phyloP scores from a whole-genome alignment of 2,797 vertebrate genomes.

The Rhynchotus rufescens region DNA sequence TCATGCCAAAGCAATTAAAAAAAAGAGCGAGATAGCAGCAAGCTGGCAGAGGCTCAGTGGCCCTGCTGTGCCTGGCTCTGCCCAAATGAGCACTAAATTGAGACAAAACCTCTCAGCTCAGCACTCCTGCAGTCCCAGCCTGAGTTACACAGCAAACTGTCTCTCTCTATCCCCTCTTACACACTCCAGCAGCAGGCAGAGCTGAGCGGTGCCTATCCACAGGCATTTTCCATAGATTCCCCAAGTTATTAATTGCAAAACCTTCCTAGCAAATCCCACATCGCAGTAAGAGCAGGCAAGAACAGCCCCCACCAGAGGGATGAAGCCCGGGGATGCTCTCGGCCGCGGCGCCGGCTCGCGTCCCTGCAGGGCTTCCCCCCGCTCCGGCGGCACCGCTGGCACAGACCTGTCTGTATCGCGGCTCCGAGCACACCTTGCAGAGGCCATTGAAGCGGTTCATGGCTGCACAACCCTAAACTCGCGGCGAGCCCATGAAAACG shows the following conservation, averaged over 20 bases:
- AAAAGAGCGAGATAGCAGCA: not conserved
- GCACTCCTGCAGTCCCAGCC: fast-evolving
- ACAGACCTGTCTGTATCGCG: slow-evolving; percentile 91
- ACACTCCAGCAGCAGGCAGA: not conserved
- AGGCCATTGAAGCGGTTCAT: slow-evolving; percentile 91
- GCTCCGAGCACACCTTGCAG: slow-evolving; percentile 90
- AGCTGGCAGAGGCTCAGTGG: not conserved
- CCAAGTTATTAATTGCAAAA: fast-evolving
- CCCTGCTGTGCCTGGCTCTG: not conserved
- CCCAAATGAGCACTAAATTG: not conserved
- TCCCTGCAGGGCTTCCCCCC: fast-evolving
- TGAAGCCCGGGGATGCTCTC: fast-evolving
- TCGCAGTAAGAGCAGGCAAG: not conserved
- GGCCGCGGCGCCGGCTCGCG: fast-evolving
- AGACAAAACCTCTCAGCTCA: not conserved
- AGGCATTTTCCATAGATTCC: not conserved
- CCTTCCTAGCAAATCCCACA: fast-evolving
- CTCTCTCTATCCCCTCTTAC: not conserved
- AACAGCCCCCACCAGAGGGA: not conserved
- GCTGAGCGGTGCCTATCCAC: not conserved
- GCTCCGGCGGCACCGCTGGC: not conserved
- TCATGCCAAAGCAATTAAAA: not conserved
- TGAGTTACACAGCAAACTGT: not conserved
- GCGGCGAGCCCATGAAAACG: slow-evolving; percentile 73
- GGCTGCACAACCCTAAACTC: slow-evolving; percentile 73